phyloP scores from a whole-genome alignment of 1,140 invertebrate genomes.

The Drosophila paulistorum region DNA sequence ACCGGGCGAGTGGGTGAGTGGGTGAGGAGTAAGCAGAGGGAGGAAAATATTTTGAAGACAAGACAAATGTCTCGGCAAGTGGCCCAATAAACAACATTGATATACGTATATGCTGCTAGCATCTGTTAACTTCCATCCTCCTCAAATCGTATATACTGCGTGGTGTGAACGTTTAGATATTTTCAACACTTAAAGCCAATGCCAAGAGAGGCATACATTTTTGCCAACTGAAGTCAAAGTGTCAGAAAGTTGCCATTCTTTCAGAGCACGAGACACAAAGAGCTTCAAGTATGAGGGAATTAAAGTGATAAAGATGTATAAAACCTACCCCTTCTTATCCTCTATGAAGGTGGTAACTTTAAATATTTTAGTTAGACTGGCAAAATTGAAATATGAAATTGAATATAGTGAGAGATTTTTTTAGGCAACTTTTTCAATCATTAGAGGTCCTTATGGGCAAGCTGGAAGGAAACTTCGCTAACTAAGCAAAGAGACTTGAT shows the following conservation, averaged over 20 bases:
- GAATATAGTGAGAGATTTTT: not conserved
- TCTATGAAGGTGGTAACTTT: no score
- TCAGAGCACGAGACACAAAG: not conserved
- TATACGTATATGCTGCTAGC: conserved; percentile 31
- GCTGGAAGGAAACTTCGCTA: no score
- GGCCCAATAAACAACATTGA: conserved; percentile 49
- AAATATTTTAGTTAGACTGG: not conserved
- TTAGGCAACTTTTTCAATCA: no score
- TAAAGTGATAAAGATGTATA: conserved; percentile 6
- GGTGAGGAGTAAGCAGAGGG: not conserved
- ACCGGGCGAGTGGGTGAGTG: not conserved
- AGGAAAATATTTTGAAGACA: conserved; percentile 5
- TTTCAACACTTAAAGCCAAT: conserved; percentile 13
- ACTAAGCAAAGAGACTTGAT: no score
- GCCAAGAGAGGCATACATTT: conserved; percentile 13
- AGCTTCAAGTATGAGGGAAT: conserved; percentile 17
- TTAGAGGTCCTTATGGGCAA: no score
- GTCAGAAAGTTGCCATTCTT: not conserved
- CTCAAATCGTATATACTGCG: not conserved
- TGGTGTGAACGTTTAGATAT: no score
- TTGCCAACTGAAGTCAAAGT: conserved; percentile 8
- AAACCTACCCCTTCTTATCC: not conserved
- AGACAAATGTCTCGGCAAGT: conserved; percentile 43
- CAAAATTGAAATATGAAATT: not conserved
- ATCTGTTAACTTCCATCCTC: conserved; percentile 34